phyloP scores from a whole-genome alignment of 2,797 vertebrate genomes.

The Darevskia nairensis region DNA sequence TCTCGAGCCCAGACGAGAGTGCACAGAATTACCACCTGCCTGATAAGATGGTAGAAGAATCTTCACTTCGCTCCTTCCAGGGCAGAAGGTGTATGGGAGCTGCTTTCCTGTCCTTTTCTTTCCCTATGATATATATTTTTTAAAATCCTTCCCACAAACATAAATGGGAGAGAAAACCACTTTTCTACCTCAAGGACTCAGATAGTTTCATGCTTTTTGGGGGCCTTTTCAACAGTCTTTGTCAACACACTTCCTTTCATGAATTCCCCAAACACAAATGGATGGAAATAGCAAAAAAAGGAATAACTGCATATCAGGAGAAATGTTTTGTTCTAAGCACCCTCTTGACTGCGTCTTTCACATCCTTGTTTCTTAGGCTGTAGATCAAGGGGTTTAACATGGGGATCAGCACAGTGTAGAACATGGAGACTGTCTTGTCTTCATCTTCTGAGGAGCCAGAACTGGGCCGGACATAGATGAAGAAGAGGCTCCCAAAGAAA shows the following conservation, averaged over 20 bases:
- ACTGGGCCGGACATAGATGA: conserved; percentile 51
- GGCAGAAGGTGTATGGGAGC: too few species aligned
- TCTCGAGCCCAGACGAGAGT: too few species aligned
- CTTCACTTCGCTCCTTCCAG: too few species aligned
- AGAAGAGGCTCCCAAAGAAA: conserved; percentile 49
- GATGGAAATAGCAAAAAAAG: background rate
- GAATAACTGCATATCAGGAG: conserved; percentile 18
- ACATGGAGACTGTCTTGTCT: conserved; percentile 62
- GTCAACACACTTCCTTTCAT: background rate
- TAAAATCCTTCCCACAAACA: too few species aligned
- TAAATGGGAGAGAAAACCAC: too few species aligned
- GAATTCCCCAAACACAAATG: background rate
- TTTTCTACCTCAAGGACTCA: too few species aligned
- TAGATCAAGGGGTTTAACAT: conserved; percentile 71
- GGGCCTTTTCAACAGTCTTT: too few species aligned
- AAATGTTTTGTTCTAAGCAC: conserved; percentile 15
- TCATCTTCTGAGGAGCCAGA: conserved; percentile 55
- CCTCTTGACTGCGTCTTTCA: conserved; percentile 64
- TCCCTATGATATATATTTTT: too few species aligned
- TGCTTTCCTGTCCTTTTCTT: too few species aligned
- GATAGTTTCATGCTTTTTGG: too few species aligned
- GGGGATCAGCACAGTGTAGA: conserved; percentile 67
- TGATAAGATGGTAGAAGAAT: too few species aligned
- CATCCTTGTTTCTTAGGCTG: conserved; percentile 67
- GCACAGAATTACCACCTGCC: too few species aligned